These are phyloP conservation scores for Anas acuta DNA, from an alignment of 2,797 vertebrate species.

Conservation along the genomic window DNA sequence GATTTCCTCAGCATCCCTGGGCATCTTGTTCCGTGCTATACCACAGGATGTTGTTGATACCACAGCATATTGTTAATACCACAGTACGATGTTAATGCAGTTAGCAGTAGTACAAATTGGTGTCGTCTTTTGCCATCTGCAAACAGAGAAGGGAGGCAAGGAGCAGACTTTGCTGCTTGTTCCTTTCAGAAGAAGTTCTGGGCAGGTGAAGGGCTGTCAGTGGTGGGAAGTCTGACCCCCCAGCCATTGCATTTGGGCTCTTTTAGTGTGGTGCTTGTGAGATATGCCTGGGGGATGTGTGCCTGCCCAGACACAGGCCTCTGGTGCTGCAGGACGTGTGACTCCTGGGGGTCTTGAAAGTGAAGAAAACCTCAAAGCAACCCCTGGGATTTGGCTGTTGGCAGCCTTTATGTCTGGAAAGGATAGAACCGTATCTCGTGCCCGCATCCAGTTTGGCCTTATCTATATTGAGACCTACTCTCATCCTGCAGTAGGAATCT, in stretches of 20 bases:
- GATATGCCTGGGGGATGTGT: neutral
- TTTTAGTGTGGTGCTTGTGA: neutral
- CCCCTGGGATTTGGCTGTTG: neutral
- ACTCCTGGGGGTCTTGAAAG: neutral
- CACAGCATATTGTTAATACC: neutral
- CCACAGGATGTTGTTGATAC: neutral
- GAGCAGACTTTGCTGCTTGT: neutral
- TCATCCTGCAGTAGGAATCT: neutral
- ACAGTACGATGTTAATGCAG: neutral
- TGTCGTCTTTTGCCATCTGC: neutral
- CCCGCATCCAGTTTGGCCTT: neutral
- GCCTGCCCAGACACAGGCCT: neutral
- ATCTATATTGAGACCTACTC: neutral
- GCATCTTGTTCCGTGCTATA: neutral
- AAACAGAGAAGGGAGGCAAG: neutral
- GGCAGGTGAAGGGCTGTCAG: neutral
- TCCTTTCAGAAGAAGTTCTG: neutral
- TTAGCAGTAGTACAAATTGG: neutral
- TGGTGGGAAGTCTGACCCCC: neutral
- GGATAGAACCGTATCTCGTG: neutral
- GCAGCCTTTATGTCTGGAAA: neutral
- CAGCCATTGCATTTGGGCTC: neutral
- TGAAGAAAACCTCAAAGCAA: neutral
- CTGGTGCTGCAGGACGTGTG: neutral
- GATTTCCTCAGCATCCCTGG: neutral